Percentiles rank a stretch among this genome's conserved stretches.
Conservation (phyloP, 2,888 invertebrate genomes). For the Galeopsomyia nigrocyanea region DNA sequence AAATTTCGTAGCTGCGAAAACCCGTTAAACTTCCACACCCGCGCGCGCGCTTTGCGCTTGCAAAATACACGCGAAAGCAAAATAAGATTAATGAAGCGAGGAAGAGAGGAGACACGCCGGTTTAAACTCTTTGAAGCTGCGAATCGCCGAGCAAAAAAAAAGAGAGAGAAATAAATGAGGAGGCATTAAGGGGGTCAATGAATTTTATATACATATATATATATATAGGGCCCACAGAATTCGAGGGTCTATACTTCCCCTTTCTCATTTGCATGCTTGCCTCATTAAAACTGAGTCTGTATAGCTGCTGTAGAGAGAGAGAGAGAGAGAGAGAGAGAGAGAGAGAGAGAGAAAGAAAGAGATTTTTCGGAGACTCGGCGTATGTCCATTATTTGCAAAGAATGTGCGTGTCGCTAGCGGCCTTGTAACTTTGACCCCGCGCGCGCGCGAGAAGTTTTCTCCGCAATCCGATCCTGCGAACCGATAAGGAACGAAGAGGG, state of each 20-base stretch:
- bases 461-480: not conserved
- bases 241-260: not conserved
- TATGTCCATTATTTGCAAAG: constrained; percentile 31
- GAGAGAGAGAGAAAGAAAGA: too few relatives aligned
- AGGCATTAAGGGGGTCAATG: constrained; percentile 43
- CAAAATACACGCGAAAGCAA: not conserved
- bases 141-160: constrained; percentile 15
- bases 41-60: not conserved
- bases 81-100: not conserved
- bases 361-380: constrained; percentile 12
- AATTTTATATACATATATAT: constrained; percentile 45
- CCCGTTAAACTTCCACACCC: not conserved
- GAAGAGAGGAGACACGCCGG: not conserved
- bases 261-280: constrained; percentile 38
- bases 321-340: too few relatives aligned
- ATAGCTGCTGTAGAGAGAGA: too few relatives aligned
- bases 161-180: constrained; percentile 41
- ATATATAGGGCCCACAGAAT: not conserved
- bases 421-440: constrained; percentile 43
- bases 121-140: constrained; percentile 18
- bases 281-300: constrained; percentile 36
- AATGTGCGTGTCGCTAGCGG: constrained; percentile 26
- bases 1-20: too few relatives aligned
- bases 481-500: constrained; percentile 5
- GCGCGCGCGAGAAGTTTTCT: not conserved